Evolutionary conservation across 2,113 vertebrate genomes (phyloP), one percentile per base, ranked within the genome.

Genomic region (Ancistrus triradiatus): DNA sequence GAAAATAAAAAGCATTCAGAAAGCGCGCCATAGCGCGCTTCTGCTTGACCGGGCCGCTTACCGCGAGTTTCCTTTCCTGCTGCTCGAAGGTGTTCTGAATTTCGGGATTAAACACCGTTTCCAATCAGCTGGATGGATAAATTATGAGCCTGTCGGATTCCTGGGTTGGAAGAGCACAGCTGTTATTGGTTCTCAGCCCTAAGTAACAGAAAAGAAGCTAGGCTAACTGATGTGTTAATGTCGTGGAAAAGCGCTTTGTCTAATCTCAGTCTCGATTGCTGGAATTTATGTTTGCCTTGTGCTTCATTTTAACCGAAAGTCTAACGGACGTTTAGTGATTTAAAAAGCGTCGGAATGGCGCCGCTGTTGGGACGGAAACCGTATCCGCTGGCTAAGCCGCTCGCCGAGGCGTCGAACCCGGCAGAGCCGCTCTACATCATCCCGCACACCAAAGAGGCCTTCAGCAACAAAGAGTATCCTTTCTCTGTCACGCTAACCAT

Each of bases 401-500:
- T 90, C 71, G 86, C 90, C 37, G 88, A 90, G 77, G 79, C 85
- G 60, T 87, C 88, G 70, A 91, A 90, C 83, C 82, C 80, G 47
- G 90, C 82, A 50, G 93, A 94, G 70, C 86, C 90, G 72, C 86
- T 92, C 68, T 94, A 87, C 89, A 88, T 88, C 79, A 88, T 96
- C 80, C 84, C 92, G 63, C 95, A 95, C 90, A 93, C 87, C 73
- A 91, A 92, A 78, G 94, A 97, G 90, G 93, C 92, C 89, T 95
- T 95, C 90, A 91, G 87, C 87, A 94, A 91, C 81, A 93, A 92
- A 89, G 94, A 96, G 94, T 97, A 96, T 95, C 94, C 92, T 86
- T 89, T 58, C 18, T 38, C 48, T 21, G 13, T n/a, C n/a, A n/a
- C n/a, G n/a, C n/a, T n/a, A n/a, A n/a, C n/a, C n/a, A n/a, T n/a